Conservation (phyloP, 1,140 invertebrate species). For the Euura saliciscinereae region DNA sequence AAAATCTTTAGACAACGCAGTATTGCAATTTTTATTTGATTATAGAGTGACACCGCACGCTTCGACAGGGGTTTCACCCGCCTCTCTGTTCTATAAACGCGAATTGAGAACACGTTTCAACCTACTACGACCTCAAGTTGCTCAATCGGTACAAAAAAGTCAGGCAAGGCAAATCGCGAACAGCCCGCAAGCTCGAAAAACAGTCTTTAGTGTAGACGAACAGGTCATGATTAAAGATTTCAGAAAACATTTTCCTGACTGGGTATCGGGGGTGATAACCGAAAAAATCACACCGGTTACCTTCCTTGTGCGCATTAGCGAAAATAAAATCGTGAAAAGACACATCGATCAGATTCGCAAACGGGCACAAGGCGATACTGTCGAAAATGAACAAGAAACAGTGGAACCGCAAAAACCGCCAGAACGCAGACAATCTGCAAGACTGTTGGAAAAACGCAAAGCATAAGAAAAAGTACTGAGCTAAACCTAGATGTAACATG, state of each 20-base stretch:
- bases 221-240: slow-evolving; percentile 10
- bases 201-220: background rate
- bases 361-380: slow-evolving; percentile 5
- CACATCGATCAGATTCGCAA: slow-evolving; percentile 13
- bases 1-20: background rate
- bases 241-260: slow-evolving; percentile 3
- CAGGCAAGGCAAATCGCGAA: background rate
- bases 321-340: slow-evolving; percentile 10
- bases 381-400: background rate
- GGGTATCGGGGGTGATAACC: slow-evolving; percentile 9
- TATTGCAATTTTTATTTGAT: background rate
- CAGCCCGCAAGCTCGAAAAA: slow-evolving; percentile 10
- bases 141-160: slow-evolving; percentile 8
- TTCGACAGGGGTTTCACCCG: slow-evolving; percentile 1
- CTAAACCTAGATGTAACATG: background rate
- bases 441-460: background rate
- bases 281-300: slow-evolving; percentile 13
- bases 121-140: background rate
- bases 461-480: background rate
- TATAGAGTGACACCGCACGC: background rate
- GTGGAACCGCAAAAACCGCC: background rate
- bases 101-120: background rate
- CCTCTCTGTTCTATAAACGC: background rate
- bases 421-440: background rate
- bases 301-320: slow-evolving; percentile 11